Conservation (phyloP, 2,113 vertebrate genomes). For the Speoplatyrhinus poulsoni region DNA sequence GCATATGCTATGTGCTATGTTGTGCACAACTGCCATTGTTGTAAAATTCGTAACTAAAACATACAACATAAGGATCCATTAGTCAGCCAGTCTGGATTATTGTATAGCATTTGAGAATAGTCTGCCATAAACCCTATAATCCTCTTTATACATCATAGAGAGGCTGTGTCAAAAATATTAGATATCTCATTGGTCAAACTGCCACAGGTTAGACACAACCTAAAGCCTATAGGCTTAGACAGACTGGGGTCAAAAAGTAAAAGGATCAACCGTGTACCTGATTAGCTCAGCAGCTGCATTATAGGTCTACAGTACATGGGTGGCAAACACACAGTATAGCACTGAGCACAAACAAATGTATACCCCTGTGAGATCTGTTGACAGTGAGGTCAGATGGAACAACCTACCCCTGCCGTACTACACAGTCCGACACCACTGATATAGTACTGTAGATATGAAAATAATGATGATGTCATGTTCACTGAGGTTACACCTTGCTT, state of each 20-base stretch:
- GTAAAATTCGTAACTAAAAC: neutral
- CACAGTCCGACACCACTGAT: conserved; percentile 1
- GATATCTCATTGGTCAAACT: conserved; percentile 31
- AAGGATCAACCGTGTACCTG: no score
- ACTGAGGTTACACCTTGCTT: conserved; percentile 14
- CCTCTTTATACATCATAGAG: conserved; percentile 61
- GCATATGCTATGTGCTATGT: neutral
- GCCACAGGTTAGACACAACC: conserved; percentile 3
- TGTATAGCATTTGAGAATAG: conserved; percentile 26
- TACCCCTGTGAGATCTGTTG: neutral
- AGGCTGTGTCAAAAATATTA: conserved; percentile 34
- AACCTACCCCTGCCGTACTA: neutral
- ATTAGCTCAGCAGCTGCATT: no score
- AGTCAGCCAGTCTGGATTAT: conserved; percentile 25
- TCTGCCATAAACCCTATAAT: conserved; percentile 64
- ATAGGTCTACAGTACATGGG: no score
- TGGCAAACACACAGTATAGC: no score
- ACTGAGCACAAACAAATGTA: no score
- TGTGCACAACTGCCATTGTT: no score
- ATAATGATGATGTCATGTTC: conserved; percentile 20
- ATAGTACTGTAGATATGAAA: conserved; percentile 33
- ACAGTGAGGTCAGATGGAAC: conserved; percentile 13
- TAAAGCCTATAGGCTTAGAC: neutral
- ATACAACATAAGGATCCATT: neutral
- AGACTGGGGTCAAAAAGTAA: no score